Percentiles rank a stretch among this genome's conserved stretches.
Evolutionary conservation across 2,113 vertebrate genomes (phyloP).

Genomic region (Pseudolaguvia tuberculata): DNA sequence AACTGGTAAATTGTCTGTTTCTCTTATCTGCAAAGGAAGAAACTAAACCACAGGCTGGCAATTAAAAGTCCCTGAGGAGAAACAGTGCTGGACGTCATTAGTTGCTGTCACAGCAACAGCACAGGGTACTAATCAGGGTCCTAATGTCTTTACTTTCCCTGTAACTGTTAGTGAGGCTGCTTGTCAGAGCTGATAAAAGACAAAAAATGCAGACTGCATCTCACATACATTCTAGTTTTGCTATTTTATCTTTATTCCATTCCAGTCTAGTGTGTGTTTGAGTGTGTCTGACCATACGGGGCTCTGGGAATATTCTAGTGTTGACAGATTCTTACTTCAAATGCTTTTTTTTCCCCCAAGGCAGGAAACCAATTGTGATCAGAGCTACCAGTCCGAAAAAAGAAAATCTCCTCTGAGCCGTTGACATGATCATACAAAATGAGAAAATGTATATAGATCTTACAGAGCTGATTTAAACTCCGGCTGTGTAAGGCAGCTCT

Average conservation of each 20-base stretch:
- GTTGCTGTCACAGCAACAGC: slow-evolving; percentile 22
- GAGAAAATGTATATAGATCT: background rate
- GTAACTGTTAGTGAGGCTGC: background rate
- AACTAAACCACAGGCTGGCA: slow-evolving; percentile 4
- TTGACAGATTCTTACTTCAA: background rate
- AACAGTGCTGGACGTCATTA: slow-evolving; percentile 4
- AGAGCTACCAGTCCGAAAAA: slow-evolving; percentile 19
- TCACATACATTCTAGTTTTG: too few species aligned
- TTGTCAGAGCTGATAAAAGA: slow-evolving; percentile 5
- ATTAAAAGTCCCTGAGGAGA: background rate
- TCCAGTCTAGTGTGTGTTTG: background rate
- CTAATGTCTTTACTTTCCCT: background rate
- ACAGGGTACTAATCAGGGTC: background rate
- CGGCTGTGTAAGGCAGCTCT: background rate
- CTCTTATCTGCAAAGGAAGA: slow-evolving; percentile 4
- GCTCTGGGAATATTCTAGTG: slow-evolving; percentile 18
- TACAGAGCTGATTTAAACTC: background rate
- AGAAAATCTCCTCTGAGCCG: slow-evolving; percentile 7
- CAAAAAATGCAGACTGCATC: too few species aligned
- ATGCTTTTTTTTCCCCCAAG: background rate
- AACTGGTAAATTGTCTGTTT: background rate
- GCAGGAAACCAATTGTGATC: slow-evolving; percentile 15
- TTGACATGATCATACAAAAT: slow-evolving; percentile 35
- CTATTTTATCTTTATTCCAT: too few species aligned
- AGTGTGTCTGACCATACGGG: background rate